Percentiles rank a stretch among this genome's conserved stretches.
Evolutionary conservation across 1,140 invertebrate species (phyloP).

Genomic region (Muscidifurax raptorellus): DNA sequence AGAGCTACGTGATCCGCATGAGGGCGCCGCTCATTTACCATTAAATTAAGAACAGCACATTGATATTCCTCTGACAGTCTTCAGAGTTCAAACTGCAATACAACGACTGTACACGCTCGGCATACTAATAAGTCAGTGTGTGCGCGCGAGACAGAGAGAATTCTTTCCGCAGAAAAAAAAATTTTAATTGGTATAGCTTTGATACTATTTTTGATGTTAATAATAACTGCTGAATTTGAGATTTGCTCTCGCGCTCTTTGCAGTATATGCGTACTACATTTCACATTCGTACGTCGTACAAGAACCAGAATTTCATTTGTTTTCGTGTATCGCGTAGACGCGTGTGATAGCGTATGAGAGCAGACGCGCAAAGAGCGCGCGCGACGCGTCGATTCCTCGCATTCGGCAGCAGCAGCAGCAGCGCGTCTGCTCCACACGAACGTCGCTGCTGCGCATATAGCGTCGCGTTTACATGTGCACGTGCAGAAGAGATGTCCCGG

Average conservation of each 20-base stretch:
- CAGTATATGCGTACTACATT: neutral
- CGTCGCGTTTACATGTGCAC: neutral
- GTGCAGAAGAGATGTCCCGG: neutral
- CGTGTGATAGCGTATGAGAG: too few species aligned
- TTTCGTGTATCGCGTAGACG: neutral
- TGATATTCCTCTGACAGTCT: slow-evolving; percentile 14
- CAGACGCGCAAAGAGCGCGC: neutral
- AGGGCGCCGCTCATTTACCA: neutral
- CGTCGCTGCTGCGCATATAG: neutral
- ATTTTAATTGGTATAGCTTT: neutral
- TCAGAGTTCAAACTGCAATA: slow-evolving; percentile 32
- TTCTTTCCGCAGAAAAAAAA: neutral
- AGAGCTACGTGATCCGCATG: slow-evolving; percentile 5
- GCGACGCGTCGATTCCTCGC: neutral
- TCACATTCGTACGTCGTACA: too few species aligned
- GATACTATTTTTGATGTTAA: neutral
- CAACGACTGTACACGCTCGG: neutral
- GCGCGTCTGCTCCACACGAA: neutral
- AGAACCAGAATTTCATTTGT: neutral
- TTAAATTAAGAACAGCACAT: slow-evolving; percentile 29
- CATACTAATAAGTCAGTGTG: neutral
- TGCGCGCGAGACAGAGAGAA: neutral
- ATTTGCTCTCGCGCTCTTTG: neutral
- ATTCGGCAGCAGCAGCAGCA: neutral
- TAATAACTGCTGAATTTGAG: neutral